Evolutionary conservation across 2,888 invertebrate genomes (phyloP).

Genomic region (Incurvaria masculella): DNA sequence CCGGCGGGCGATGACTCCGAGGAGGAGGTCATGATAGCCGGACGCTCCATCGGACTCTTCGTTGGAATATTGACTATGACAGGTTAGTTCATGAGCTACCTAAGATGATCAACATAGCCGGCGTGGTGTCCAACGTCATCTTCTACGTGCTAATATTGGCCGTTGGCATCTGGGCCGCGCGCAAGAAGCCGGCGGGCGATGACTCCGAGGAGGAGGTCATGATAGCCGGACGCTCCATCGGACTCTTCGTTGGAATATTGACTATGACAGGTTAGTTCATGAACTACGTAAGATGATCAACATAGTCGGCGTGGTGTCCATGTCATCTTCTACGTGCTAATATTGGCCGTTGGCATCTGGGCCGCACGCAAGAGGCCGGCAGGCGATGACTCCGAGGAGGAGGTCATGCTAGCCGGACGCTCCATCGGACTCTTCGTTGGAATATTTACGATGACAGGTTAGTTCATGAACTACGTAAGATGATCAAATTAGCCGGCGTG

Average conservation of each 20-base stretch:
- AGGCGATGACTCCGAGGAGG: slow-evolving; percentile 90
- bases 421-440: slow-evolving; percentile 97
- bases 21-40: slow-evolving; percentile 98
- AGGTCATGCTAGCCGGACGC: slow-evolving; percentile 97
- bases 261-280: slow-evolving; percentile 98
- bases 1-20: slow-evolving; percentile 84
- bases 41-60: slow-evolving; percentile 93
- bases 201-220: slow-evolving; percentile 97
- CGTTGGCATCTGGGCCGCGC: slow-evolving; percentile 96
- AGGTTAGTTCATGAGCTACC: slow-evolving; percentile 63
- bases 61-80: slow-evolving; percentile 99
- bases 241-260: slow-evolving; percentile 95
- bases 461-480: slow-evolving; percentile 14
- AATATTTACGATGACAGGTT: slow-evolving; percentile 99
- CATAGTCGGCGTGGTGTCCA: slow-evolving; percentile 89
- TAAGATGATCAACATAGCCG: slow-evolving; percentile 90
- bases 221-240: slow-evolving; percentile 97
- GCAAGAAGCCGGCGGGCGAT: slow-evolving; percentile 86
- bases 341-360: slow-evolving; percentile 95
- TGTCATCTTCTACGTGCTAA: slow-evolving; percentile 95
- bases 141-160: slow-evolving; percentile 95
- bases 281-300: slow-evolving; percentile 93
- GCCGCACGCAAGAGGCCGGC: slow-evolving; percentile 90
- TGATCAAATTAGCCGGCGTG: too few relatives aligned
- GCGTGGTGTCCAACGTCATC: slow-evolving; percentile 89